A percentile compares a stretch with the other conserved stretches of the same genome.
These are phyloP conservation scores for Adineta ricciae DNA, from an alignment of 2,888 invertebrate genomes.

Conservation along the genomic window DNA sequence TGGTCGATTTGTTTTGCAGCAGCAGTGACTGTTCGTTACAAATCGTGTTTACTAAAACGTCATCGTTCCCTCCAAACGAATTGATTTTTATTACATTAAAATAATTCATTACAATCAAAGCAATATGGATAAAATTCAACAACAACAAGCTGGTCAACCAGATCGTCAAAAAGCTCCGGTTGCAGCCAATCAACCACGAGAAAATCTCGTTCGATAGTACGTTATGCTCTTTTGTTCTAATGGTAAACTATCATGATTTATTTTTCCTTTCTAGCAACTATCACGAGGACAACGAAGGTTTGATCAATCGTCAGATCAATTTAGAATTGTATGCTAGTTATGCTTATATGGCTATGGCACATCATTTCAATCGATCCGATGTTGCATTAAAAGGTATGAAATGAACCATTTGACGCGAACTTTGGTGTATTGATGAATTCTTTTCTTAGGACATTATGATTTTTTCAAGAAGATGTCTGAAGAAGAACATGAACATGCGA, in stretches of 20 bases:
- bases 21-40: slow-evolving; percentile 2
- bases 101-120: background rate
- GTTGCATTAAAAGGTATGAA: slow-evolving; percentile 56
- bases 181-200: background rate
- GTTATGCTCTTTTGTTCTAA: background rate
- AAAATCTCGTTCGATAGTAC: background rate
- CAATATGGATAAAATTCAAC: background rate
- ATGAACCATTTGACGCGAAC: background rate
- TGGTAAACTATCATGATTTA: no score
- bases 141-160: background rate
- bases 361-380: slow-evolving; percentile 71
- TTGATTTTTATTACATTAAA: background rate
- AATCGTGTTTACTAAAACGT: background rate
- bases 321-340: slow-evolving; percentile 27
- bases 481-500: slow-evolving; percentile 71
- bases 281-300: slow-evolving; percentile 29
- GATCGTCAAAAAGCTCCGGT: background rate
- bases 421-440: background rate
- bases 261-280: background rate
- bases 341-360: slow-evolving; percentile 52
- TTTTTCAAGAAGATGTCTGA: slow-evolving; percentile 65
- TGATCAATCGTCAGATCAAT: slow-evolving; percentile 31
- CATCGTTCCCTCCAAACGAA: background rate
- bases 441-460: slow-evolving; percentile 51
- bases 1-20: slow-evolving; percentile 3